Percentiles rank a stretch among this genome's conserved stretches.
Evolutionary conservation across 2,888 invertebrate species (phyloP).

Genomic region (Pristionchus entomophagus): DNA sequence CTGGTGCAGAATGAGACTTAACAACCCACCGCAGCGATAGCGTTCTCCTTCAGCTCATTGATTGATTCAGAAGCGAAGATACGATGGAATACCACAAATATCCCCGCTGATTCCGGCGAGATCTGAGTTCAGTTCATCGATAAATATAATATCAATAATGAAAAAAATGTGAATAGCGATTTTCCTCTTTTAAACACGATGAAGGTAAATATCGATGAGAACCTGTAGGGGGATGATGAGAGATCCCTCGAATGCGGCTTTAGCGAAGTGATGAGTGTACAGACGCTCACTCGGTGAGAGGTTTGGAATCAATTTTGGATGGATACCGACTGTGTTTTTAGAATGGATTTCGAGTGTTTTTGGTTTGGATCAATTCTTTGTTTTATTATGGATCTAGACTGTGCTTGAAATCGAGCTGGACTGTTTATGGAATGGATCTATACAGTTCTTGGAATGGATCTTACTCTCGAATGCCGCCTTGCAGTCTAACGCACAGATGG

Average conservation of each 20-base stretch:
- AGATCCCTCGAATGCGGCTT: conserved; percentile 92
- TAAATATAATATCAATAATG: neutral
- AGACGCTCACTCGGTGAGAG: conserved; percentile 83
- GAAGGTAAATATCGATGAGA: no score
- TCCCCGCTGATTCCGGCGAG: conserved; percentile 91
- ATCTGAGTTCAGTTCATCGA: conserved; percentile 80
- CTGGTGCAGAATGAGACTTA: no score
- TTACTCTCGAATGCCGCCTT: conserved; percentile 84
- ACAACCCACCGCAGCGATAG: conserved; percentile 1
- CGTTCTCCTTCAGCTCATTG: conserved; percentile 82
- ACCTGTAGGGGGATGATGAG: conserved; percentile 87
- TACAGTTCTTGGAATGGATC: neutral
- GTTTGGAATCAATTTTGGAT: conserved; percentile 50
- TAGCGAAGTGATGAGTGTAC: conserved; percentile 92
- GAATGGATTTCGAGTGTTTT: neutral
- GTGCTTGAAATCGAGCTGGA: neutral
- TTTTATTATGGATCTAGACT: no score
- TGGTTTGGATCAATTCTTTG: no score
- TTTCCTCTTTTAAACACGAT: no score
- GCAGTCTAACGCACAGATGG: conserved; percentile 88
- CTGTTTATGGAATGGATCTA: neutral
- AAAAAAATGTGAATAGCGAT: neutral
- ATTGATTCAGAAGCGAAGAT: conserved; percentile 86
- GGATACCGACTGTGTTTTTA: neutral
- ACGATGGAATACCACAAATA: conserved; percentile 89